These are phyloP conservation scores for Phaethon lepturus DNA, from an alignment of 2,113 vertebrate genomes.

Conservation along the genomic window DNA sequence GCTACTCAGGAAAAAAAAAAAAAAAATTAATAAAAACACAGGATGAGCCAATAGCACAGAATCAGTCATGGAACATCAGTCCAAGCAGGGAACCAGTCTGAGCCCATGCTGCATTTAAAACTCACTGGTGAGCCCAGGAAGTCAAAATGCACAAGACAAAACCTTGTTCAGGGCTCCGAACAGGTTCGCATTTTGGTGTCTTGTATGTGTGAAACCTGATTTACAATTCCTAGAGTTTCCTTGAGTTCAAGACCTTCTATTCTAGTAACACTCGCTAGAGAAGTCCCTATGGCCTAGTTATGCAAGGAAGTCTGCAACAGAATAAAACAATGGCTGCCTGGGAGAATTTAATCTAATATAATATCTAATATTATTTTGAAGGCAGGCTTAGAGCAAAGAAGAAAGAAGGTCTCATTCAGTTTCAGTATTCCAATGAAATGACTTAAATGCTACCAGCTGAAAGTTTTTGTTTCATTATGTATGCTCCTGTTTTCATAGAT, in stretches of 20 bases:
- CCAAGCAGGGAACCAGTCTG: not conserved
- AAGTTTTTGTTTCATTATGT: not conserved
- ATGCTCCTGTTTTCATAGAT: not conserved
- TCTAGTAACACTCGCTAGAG: not conserved
- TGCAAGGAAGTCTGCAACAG: not conserved
- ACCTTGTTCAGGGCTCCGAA: not conserved
- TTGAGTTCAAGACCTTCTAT: slow-evolving; percentile 23
- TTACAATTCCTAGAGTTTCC: slow-evolving; percentile 23
- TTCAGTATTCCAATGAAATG: not conserved
- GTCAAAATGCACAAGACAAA: not conserved
- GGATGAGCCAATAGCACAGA: not conserved
- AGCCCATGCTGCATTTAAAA: not conserved
- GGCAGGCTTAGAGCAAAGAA: not conserved
- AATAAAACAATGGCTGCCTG: not conserved
- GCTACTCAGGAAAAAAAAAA: not conserved
- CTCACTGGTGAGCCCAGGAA: not conserved
- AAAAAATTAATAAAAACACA: not conserved
- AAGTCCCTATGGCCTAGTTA: not conserved
- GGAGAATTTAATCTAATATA: not conserved
- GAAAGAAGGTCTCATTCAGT: not conserved
- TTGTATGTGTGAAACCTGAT: not conserved
- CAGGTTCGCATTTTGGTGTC: not conserved
- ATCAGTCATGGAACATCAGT: not conserved
- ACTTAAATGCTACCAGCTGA: not conserved
- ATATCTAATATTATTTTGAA: not conserved